Evolutionary conservation across 2,113 vertebrate genomes (phyloP).

Genomic region (Edolisoma coerulescens): DNA sequence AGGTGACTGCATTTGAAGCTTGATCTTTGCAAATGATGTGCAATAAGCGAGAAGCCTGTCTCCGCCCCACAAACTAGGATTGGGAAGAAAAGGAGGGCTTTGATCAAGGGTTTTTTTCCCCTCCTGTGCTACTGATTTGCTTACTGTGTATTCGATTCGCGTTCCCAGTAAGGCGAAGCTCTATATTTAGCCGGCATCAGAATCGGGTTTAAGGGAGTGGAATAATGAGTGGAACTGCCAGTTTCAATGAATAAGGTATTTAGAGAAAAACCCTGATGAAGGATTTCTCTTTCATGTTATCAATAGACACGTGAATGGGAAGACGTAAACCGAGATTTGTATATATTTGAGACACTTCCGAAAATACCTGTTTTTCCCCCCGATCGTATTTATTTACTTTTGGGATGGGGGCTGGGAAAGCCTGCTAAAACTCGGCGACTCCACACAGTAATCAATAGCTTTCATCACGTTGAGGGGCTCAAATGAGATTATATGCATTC

Average conservation of each 20-base stretch:
- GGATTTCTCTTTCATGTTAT: conserved; percentile 28
- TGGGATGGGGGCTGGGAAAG: not conserved
- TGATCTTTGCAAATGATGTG: not conserved
- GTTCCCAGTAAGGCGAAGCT: conserved; percentile 1
- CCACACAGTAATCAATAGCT: not conserved
- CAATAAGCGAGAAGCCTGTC: conserved; percentile 10
- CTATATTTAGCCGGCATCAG: conserved; percentile 31
- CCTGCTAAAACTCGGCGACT: conserved; percentile 4
- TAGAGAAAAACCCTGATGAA: not conserved
- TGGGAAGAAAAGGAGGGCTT: conserved; percentile 27
- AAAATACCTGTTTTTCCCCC: not conserved
- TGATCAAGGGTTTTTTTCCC: not conserved
- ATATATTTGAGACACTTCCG: not conserved
- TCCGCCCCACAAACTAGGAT: not conserved
- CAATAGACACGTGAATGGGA: not conserved
- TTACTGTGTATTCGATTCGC: conserved; percentile 34
- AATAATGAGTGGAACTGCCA: conserved; percentile 34
- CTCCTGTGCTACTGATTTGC: not conserved
- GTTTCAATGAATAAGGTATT: conserved; percentile 36
- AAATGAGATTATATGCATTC: conserved; percentile 37
- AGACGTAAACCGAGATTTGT: not conserved
- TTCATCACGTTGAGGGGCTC: conserved; percentile 29
- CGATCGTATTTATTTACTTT: not conserved
- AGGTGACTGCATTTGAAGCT: not conserved
- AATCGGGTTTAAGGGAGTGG: conserved; percentile 28